A percentile compares a stretch with the other conserved stretches of the same genome.
These are phyloP conservation scores for Gibbula magus DNA, from an alignment of 2,888 invertebrate genomes.

Conservation along the genomic window DNA sequence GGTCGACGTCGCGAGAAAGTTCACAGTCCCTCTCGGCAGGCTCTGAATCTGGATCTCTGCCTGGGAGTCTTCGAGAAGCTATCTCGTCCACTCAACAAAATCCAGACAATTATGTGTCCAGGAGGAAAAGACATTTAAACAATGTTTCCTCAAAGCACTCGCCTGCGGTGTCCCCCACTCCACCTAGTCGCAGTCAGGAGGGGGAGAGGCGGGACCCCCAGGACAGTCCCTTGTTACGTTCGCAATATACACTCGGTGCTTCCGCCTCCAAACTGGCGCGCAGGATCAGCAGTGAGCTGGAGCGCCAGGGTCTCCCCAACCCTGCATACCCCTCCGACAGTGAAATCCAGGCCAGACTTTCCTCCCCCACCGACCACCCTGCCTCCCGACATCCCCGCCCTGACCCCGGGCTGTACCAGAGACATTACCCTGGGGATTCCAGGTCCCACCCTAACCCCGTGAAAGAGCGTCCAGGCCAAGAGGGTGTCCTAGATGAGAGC, in stretches of 20 bases:
- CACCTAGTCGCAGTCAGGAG: neutral
- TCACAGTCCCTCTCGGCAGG: slow-evolving; percentile 11
- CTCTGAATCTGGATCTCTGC: neutral
- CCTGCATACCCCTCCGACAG: neutral
- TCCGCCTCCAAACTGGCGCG: slow-evolving; percentile 15
- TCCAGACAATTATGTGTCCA: neutral
- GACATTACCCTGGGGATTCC: neutral
- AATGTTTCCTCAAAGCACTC: neutral
- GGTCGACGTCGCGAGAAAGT: slow-evolving; percentile 4
- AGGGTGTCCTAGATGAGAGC: neutral
- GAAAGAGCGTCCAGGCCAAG: neutral
- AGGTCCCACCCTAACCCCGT: neutral
- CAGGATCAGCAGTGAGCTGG: slow-evolving; percentile 14
- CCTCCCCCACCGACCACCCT: neutral
- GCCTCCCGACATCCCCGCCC: neutral
- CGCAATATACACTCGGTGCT: slow-evolving; percentile 20
- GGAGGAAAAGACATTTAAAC: slow-evolving; percentile 7
- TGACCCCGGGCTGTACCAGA: neutral
- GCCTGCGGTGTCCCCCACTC: neutral
- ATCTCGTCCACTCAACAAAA: neutral
- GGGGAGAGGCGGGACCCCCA: neutral
- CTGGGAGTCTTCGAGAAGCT: neutral
- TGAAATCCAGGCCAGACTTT: neutral
- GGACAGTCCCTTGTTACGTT: neutral
- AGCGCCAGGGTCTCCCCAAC: neutral